phyloP scores from a whole-genome alignment of 1,140 invertebrate genomes.

The Conus ventricosus region DNA sequence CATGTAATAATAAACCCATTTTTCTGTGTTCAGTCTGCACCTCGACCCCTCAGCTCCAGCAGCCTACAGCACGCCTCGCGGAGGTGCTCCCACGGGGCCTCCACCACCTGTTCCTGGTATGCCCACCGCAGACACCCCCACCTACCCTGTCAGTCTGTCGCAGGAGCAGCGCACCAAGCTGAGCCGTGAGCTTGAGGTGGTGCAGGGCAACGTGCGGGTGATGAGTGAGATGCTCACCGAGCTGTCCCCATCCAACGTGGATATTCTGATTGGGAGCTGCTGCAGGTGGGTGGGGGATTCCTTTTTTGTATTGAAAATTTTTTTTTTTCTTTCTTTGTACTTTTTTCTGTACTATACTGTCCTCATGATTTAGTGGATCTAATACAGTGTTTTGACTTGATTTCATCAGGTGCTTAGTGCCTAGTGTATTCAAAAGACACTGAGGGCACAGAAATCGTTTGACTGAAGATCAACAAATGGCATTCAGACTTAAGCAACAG shows the following conservation, averaged over 20 bases:
- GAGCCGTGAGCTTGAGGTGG: slow-evolving; percentile 92
- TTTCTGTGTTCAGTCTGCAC: background rate
- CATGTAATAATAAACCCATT: too few species aligned
- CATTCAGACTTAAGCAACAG: too few species aligned
- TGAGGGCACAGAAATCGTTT: too few species aligned
- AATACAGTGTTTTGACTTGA: too few species aligned
- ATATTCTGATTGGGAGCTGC: slow-evolving; percentile 84
- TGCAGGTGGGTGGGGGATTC: slow-evolving; percentile 78
- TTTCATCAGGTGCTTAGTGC: too few species aligned
- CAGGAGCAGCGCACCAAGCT: slow-evolving; percentile 90
- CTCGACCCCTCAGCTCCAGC: background rate
- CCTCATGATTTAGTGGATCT: background rate
- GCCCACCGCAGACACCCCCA: background rate
- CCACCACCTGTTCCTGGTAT: background rate
- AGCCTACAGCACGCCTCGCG: background rate
- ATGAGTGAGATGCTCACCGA: slow-evolving; percentile 96
- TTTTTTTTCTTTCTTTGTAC: background rate
- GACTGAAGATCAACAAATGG: too few species aligned
- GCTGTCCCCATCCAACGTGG: slow-evolving; percentile 84
- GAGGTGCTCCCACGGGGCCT: background rate
- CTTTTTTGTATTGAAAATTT: background rate
- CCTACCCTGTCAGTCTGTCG: slow-evolving; percentile 56
- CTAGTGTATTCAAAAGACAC: too few species aligned
- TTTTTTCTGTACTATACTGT: background rate
- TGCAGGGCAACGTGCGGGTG: slow-evolving; percentile 94